Evolutionary conservation across 2,888 invertebrate genomes (phyloP), one percentile per base, ranked within the genome.

Genomic region (Plagodis pulveraria): DNA sequence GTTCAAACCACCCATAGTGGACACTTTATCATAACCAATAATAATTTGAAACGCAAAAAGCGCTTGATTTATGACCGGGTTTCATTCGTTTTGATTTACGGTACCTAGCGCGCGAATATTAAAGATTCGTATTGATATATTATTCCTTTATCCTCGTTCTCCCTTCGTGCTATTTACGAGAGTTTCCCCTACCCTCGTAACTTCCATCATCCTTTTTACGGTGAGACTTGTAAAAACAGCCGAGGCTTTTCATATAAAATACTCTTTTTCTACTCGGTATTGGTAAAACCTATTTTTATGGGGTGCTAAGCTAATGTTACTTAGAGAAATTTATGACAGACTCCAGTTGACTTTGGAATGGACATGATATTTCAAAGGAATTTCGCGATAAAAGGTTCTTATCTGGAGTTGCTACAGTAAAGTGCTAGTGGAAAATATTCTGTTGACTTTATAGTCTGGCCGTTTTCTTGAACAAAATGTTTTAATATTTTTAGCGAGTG

Each of bases 41-140:
- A 76, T 73, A 73, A 74, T 81, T 80, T 71, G 72, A 76, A 70
- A 75, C 73, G 78, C 73, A 77, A 78, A 82, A 79, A 80, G 75
- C 77, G 62, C 70, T 72, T 89, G 90, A 91, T 91, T 90, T 91
- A 91, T 84, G 82, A 78, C 70, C 78, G 78, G 77, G 84, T 86
- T 82, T 86, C 88, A 90, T 91, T 89, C 87, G 82, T 79, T 85
- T 80, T 90, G 91, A 92, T 92, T 91, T 90, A 92, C 87, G 88
- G 84, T 76, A 80, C 80, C 81, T 74, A 51, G 80, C 83, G 84
- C 84, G 86, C 88, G 88, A 91, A 91, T 91, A 92, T 91, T 91
- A 92, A 91, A 91, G 90, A 92, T 89, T 91, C 89, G 86, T 89
- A 92, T 91, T 92, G 91, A 91, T 91, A 91, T 91, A 92, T 92